phyloP scores from a whole-genome alignment of 1,140 invertebrate genomes.

The Hypothenemus hampei region DNA sequence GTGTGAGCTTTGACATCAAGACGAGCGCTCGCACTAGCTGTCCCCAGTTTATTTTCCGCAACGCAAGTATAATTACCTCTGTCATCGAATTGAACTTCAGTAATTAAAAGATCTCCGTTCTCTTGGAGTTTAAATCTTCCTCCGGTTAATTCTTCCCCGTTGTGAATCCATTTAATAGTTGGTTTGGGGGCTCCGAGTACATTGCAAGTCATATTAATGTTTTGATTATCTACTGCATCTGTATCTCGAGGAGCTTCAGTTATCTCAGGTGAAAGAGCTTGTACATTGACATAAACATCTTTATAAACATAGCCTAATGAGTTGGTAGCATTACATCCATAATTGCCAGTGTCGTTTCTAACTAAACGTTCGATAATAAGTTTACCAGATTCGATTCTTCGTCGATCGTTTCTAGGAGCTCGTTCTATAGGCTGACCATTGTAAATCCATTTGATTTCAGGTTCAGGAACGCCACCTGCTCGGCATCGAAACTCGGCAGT shows the following conservation, averaged over 20 bases:
- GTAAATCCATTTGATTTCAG: slow-evolving; percentile 93
- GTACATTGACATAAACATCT: slow-evolving; percentile 95
- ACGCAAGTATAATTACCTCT: slow-evolving; percentile 86
- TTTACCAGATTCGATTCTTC: slow-evolving; percentile 62
- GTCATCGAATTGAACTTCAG: slow-evolving; percentile 76
- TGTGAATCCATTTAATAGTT: slow-evolving; percentile 87
- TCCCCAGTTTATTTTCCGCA: slow-evolving; percentile 90
- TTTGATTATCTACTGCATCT: slow-evolving; percentile 77
- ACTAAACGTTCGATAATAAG: slow-evolving; percentile 78
- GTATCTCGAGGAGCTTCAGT: slow-evolving; percentile 73
- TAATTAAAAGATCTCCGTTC: slow-evolving; percentile 82
- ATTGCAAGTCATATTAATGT: slow-evolving; percentile 78
- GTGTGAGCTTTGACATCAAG: slow-evolving; percentile 83
- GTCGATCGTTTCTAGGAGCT: slow-evolving; percentile 67
- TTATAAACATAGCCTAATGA: slow-evolving; percentile 97
- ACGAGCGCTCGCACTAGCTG: slow-evolving; percentile 66
- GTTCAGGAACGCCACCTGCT: slow-evolving; percentile 82
- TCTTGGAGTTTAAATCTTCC: slow-evolving; percentile 68
- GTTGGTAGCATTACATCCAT: slow-evolving; percentile 98
- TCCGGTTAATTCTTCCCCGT: slow-evolving; percentile 76
- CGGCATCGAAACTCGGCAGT: slow-evolving; percentile 80
- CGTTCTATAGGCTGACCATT: slow-evolving; percentile 87
- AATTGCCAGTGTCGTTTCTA: slow-evolving; percentile 93
- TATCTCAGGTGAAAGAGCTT: slow-evolving; percentile 87
- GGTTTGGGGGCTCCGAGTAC: slow-evolving; percentile 96